Evolutionary conservation across 2,113 vertebrate genomes (phyloP), one percentile per base, ranked within the genome.

Genomic region (Drymodes brunneopygia): DNA sequence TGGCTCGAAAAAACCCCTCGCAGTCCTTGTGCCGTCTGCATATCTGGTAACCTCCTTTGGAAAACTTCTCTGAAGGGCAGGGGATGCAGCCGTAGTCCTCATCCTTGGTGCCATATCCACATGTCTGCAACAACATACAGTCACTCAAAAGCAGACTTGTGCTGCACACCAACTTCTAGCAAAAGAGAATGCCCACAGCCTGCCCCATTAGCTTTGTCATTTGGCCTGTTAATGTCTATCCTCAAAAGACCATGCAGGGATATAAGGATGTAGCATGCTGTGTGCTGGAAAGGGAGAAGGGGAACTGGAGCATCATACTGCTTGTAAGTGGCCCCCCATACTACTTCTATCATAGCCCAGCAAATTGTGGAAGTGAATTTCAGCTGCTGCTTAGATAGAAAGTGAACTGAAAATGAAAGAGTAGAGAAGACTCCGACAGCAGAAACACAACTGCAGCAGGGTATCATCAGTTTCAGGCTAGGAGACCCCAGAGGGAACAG

Each of bases 1-100:
- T 99, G 88, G 99, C 99, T 73, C 99, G 98, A 88, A 99, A 99
- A 95, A 99, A 98, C 0, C 98, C 98, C 67, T 99, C 98, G 0
- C 99, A 99, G 97, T 99, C 99, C 94, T 99, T 99, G 96, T 99
- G 99, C 12, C 99, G 97, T 69, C 99, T 97, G 98, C 99, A 99
- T 95, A 99, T 99, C 98, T 99, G 99, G 89, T 99, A 99, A 53
- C 99, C 99, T 73, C 99, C 99, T 97, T 98, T 99, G 79, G 99
- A 99, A 81, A 99, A 99, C 94, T 99, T 99, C 92, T 99, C 99
- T 0, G 98, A 97, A 1, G 98, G 98, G 91, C 99, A 99, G 22
- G 99, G 97, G 58, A 99, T 80, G 9, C 99, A 99, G 94, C 98
- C 97, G 0, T 99, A 99, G 96, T 99, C 99, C 21, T 99, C 99